Percentiles rank a stretch among this genome's conserved stretches.
phyloP scores from a whole-genome alignment of 2,888 invertebrate genomes.

The Acanthosepion lycidas region DNA sequence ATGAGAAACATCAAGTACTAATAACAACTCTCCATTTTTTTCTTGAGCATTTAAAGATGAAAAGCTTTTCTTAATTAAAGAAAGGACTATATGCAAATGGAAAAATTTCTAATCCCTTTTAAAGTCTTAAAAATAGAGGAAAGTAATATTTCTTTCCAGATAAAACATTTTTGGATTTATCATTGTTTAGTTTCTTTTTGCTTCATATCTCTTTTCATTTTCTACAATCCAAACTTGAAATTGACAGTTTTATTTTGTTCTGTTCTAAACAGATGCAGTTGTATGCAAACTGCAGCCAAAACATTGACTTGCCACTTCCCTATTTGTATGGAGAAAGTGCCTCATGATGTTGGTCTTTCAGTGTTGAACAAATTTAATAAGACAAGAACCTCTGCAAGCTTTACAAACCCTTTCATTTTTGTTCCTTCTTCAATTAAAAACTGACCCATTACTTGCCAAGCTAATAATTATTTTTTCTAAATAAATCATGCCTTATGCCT shows the following conservation, averaged over 20 bases:
- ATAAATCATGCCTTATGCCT: slow-evolving; percentile 9
- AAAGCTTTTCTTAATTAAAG: neutral
- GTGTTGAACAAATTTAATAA: neutral
- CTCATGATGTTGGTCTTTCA: neutral
- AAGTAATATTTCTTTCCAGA: neutral
- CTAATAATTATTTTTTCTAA: slow-evolving; percentile 33
- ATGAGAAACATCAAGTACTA: neutral
- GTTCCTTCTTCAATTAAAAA: neutral
- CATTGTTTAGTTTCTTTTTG: too few species aligned
- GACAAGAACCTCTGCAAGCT: neutral
- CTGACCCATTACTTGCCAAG: slow-evolving; percentile 14
- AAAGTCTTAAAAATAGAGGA: too few species aligned
- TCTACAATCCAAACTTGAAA: too few species aligned
- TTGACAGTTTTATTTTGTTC: too few species aligned
- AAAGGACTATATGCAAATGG: neutral
- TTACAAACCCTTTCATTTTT: neutral
- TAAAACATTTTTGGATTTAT: neutral
- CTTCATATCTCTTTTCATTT: too few species aligned
- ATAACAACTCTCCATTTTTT: too few species aligned
- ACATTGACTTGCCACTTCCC: neutral
- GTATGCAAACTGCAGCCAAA: neutral
- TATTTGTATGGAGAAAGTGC: neutral
- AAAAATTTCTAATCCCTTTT: neutral
- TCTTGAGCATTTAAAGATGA: neutral
- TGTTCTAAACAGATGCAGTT: neutral